Base-by-base conservation (phyloP, 37 sponge, comb jelly and placozoan genomes). In the Theonella swinhoei region DNA sequence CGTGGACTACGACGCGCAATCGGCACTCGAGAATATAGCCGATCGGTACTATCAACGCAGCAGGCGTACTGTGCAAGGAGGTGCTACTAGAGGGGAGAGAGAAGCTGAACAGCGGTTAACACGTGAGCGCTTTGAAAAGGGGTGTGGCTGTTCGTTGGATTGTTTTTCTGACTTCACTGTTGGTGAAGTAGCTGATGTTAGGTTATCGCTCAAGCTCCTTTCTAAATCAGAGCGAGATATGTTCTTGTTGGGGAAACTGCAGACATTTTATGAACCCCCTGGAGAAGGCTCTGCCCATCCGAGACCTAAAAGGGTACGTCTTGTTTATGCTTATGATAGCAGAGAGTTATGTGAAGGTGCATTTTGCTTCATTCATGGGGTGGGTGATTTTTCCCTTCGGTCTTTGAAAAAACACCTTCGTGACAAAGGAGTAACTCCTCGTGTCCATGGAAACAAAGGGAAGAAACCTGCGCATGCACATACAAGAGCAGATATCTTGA, bases 331-430 rank as follows among this genome's bases (percentile, higher is more conserved):
- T 3, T 63, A 63, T 63, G 64, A 63, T 28, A 63, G 64, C 64
- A 63, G 64, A 63, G 64, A 63, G 64, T n/a, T 63, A n/a, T 63
- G 64, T 63, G 64, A 63, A 63, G 64, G 64, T 63, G 64, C 64
- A 9, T 63, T 63, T 5, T 63, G 64, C 26, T 63, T 63, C 26
- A 63, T 63, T 63, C 64, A 63, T 63, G 64, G 64, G 24, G 26
- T 63, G 24, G 64, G 64, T 63, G 64, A 63, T 63, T 63, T 28
- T 63, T 28, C 64, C 64, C 64, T 63, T 9, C 64, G 3, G 24
- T n/a, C 64, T 63, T 63, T 63, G 64, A 63, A 63, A 26, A 63
- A 63, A 63, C 64, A 63, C 26, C 64, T 63, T 28, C 64, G 64
- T 63, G 8, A 63, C 64, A n/a, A 63, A 9, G 64, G 64, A n/a